Evolutionary conservation across 1,140 invertebrate genomes (phyloP), one percentile per base, ranked within the genome.

Genomic region (Ruditapes philippinarum): DNA sequence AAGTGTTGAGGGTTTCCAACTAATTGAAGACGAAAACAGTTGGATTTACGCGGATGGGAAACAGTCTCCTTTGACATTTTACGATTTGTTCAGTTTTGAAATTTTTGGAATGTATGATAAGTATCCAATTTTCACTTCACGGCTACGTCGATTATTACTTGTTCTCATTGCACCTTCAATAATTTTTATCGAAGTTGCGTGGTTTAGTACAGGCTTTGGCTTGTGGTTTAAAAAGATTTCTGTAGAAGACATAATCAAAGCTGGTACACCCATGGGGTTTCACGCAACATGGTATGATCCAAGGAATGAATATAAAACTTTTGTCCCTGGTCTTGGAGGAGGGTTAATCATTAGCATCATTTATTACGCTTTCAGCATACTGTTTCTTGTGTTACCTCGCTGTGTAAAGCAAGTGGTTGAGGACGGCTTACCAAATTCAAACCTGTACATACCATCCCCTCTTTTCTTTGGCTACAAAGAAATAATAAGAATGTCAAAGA

Each of bases 41-140:
- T 79, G 74, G 74, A 79, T 79, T 22, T 79, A 54, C 31, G 45
- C 51, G 14, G 49, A 79, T 79, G 74, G 74, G 54, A 78, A 11
- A 42, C 40, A 19, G 11, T 42, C 36, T 12, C 74, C 74, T 42
- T 54, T 79, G 22, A 79, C n/a, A 19, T 28, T 79, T 51, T 54
- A n/a, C 12, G 51, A 79, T 25, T 11, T 36, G 5, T 54, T 79
- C 14, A 79, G 45, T 51, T 79, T 54, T 51, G 36, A 28, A 7
- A 28, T 28, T 22, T n/a, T 51, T 5, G 74, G 51, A 25, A 22
- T 79, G 5, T 31, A 19, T 25, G 28, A 25, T 12, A 28, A 51
- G 4, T 57, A 54, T 57, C 74, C 74, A 7, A 33, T 79, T 33
- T 12, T 57, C 17, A 31, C 40, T 0, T 38, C 36, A 31, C 7